These are phyloP conservation scores for Caenorhabditis tropicalis DNA, from an alignment of 1,140 invertebrate genomes.

Conservation along the genomic window DNA sequence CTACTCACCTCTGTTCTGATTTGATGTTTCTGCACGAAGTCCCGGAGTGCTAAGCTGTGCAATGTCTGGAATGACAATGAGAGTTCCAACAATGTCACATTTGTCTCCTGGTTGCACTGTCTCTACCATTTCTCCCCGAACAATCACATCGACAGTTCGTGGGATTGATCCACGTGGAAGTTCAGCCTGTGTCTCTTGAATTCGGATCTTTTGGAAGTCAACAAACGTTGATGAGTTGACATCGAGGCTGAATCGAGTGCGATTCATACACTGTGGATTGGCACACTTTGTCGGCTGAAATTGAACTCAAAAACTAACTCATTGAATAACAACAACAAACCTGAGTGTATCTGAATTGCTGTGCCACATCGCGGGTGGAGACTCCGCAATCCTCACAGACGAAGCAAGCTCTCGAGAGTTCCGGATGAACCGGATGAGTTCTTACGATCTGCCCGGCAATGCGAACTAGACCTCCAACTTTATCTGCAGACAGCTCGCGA, in stretches of 20 bases:
- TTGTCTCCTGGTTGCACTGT: slow-evolving; percentile 88
- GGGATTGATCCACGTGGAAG: slow-evolving; percentile 95
- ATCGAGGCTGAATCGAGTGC: slow-evolving; percentile 87
- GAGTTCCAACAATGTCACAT: slow-evolving; percentile 92
- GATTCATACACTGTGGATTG: slow-evolving; percentile 92
- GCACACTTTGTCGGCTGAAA: slow-evolving; percentile 88
- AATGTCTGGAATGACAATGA: slow-evolving; percentile 97
- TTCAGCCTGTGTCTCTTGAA: slow-evolving; percentile 97
- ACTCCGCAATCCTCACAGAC: slow-evolving; percentile 95
- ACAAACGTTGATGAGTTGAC: slow-evolving; percentile 92
- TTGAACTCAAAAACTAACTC: not conserved
- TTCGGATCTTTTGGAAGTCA: slow-evolving; percentile 97
- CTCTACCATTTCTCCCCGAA: slow-evolving; percentile 95
- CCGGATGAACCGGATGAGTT: slow-evolving; percentile 94
- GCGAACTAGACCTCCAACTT: slow-evolving; percentile 89
- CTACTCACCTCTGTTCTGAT: slow-evolving; percentile 72
- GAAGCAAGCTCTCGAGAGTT: slow-evolving; percentile 90
- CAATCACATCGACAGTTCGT: slow-evolving; percentile 89
- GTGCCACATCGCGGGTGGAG: slow-evolving; percentile 90
- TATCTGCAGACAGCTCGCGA: slow-evolving; percentile 89
- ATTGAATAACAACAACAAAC: slow-evolving; percentile 75
- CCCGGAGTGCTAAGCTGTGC: slow-evolving; percentile 83
- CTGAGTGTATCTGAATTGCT: slow-evolving; percentile 88
- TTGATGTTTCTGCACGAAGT: slow-evolving; percentile 64
- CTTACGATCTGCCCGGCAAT: slow-evolving; percentile 97